Evolutionary conservation across 2,888 invertebrate genomes (phyloP).

Genomic region (Acanthoscelides obtectus): DNA sequence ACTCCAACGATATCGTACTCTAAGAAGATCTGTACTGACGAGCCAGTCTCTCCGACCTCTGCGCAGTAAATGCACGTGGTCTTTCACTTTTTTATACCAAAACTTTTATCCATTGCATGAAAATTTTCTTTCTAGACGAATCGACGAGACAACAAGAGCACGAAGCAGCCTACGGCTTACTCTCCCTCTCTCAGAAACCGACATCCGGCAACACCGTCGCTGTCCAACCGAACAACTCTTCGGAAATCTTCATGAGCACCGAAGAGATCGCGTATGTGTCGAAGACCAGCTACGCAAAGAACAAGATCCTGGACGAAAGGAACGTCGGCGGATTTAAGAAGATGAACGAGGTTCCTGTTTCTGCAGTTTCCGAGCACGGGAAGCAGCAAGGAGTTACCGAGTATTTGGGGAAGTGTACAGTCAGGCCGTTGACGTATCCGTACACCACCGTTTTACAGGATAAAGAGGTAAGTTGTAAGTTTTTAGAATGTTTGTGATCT

Average conservation of each 20-base stretch:
- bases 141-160: conserved; percentile 73
- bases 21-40: no score
- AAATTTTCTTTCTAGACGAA: no score
- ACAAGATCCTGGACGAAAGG: conserved; percentile 41
- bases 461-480: neutral
- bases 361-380: conserved; percentile 11
- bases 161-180: conserved; percentile 77
- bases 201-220: conserved; percentile 29
- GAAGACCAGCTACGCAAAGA: conserved; percentile 44
- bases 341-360: conserved; percentile 14
- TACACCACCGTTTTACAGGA: conserved; percentile 44
- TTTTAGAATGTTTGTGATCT: no score
- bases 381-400: conserved; percentile 28
- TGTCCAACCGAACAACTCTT: conserved; percentile 25
- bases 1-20: no score
- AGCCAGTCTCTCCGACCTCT: no score
- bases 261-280: conserved; percentile 45
- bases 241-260: conserved; percentile 23
- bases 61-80: no score
- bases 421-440: conserved; percentile 64
- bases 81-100: no score
- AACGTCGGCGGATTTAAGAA: conserved; percentile 13
- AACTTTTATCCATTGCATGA: no score
- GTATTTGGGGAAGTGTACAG: conserved; percentile 34
- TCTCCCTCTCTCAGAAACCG: conserved; percentile 64